These are phyloP conservation scores for Saxidomus purpurata DNA, from an alignment of 1,140 invertebrate genomes.

Conservation along the genomic window DNA sequence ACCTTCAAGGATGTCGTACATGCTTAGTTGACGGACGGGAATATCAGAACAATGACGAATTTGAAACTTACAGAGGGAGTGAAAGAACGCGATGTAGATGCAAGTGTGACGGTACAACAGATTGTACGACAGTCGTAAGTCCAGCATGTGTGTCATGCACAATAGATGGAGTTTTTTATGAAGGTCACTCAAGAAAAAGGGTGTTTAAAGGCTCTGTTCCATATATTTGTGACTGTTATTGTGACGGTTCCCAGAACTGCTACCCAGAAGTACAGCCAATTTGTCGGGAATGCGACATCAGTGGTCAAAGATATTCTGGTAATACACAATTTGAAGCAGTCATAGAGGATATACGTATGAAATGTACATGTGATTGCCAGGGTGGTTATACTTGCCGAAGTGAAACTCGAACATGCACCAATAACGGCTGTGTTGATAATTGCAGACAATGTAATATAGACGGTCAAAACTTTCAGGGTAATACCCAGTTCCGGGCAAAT, in stretches of 20 bases:
- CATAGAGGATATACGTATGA: constrained; percentile 22
- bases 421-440: not conserved
- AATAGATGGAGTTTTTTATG: constrained; percentile 48
- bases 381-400: constrained; percentile 28
- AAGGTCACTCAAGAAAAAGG: constrained; percentile 47
- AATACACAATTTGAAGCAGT: constrained; percentile 42
- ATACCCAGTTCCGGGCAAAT: constrained; percentile 18
- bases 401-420: constrained; percentile 3
- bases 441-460: constrained; percentile 46
- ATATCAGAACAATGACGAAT: constrained; percentile 18
- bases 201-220: not conserved
- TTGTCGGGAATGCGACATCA: constrained; percentile 46
- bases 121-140: constrained; percentile 15
- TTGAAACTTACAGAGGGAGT: not conserved
- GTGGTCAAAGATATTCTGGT: not conserved
- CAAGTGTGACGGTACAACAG: constrained; percentile 40
- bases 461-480: not conserved
- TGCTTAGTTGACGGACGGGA: constrained; percentile 43
- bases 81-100: constrained; percentile 35
- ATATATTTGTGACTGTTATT: constrained; percentile 58
- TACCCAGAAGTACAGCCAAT: not conserved
- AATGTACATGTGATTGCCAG: constrained; percentile 56
- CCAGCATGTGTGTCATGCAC: constrained; percentile 35
- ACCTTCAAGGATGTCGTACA: constrained; percentile 40
- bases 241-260: constrained; percentile 45